Percentiles rank a stretch among this genome's conserved stretches.
Conservation (phyloP, 2,113 vertebrate genomes). For the Antigone vipio region DNA sequence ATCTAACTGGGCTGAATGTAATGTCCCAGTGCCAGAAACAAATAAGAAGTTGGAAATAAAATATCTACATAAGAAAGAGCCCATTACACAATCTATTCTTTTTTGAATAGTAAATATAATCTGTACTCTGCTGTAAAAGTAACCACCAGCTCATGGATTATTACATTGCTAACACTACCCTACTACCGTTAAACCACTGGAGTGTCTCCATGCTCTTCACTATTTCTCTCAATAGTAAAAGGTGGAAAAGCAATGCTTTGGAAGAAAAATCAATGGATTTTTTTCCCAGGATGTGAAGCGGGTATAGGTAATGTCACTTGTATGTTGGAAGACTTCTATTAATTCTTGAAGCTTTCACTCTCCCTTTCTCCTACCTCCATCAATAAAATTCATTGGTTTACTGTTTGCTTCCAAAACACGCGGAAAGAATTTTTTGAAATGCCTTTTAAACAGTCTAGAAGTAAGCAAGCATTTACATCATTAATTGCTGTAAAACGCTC, state of each 20-base stretch:
- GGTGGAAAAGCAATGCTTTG: background rate
- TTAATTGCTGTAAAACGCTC: background rate
- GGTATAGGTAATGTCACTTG: rapidly evolving
- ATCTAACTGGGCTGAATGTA: background rate
- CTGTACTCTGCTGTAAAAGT: background rate
- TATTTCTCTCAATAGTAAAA: background rate
- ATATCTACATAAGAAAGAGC: background rate
- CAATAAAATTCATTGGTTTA: background rate
- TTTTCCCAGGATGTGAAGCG: background rate
- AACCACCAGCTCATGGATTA: background rate
- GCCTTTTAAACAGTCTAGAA: background rate
- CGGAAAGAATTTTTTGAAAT: background rate
- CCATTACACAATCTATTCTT: background rate
- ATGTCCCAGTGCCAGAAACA: background rate
- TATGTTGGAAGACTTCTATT: background rate
- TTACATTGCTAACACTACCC: background rate
- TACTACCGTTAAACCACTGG: background rate
- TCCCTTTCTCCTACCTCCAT: background rate
- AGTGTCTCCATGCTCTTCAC: background rate
- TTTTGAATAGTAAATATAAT: background rate
- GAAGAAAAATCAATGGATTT: background rate
- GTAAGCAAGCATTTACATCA: background rate
- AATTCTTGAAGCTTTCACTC: background rate
- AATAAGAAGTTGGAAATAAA: background rate
- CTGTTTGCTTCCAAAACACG: background rate